These are phyloP conservation scores for Cephalotes varians DNA, from an alignment of 2,888 invertebrate species.

Conservation along the genomic window DNA sequence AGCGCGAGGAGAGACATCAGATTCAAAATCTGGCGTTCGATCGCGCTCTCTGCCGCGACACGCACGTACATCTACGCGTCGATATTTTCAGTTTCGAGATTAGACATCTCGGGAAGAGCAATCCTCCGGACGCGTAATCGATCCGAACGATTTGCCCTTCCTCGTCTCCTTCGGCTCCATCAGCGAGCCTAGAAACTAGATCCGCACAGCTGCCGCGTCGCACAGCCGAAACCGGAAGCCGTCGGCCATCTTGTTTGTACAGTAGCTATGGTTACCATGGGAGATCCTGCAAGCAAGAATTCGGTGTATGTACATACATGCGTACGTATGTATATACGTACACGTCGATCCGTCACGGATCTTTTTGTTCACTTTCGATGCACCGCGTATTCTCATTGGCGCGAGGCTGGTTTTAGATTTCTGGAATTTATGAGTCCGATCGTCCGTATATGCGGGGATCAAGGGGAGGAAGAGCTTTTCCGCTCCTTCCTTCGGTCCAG, in stretches of 20 bases:
- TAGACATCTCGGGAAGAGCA: background rate
- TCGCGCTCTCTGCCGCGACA: too few species aligned
- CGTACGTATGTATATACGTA: slow-evolving; percentile 60
- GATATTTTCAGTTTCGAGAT: background rate
- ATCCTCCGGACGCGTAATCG: slow-evolving; percentile 28
- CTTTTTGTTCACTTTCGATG: slow-evolving; percentile 79
- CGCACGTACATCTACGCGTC: background rate
- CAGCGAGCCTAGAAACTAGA: slow-evolving; percentile 82
- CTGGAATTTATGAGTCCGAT: slow-evolving; percentile 81
- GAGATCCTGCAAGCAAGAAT: slow-evolving; percentile 77
- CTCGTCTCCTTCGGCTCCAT: slow-evolving; percentile 35
- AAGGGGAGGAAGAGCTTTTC: slow-evolving; percentile 1
- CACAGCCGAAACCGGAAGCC: slow-evolving; percentile 83
- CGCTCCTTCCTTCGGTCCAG: slow-evolving; percentile 25
- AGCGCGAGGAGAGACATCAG: background rate
- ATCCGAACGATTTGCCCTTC: slow-evolving; percentile 25
- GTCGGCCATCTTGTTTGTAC: slow-evolving; percentile 85
- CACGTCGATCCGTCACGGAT: slow-evolving; percentile 67
- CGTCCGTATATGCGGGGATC: slow-evolving; percentile 32
- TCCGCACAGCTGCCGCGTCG: slow-evolving; percentile 83
- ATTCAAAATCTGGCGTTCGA: background rate
- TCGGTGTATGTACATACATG: slow-evolving; percentile 45
- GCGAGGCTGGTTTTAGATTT: slow-evolving; percentile 83
- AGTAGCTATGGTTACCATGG: slow-evolving; percentile 84
- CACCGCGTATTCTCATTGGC: slow-evolving; percentile 79